Evolutionary conservation across 1,140 invertebrate species (phyloP).

Genomic region (Diuraphis noxia): DNA sequence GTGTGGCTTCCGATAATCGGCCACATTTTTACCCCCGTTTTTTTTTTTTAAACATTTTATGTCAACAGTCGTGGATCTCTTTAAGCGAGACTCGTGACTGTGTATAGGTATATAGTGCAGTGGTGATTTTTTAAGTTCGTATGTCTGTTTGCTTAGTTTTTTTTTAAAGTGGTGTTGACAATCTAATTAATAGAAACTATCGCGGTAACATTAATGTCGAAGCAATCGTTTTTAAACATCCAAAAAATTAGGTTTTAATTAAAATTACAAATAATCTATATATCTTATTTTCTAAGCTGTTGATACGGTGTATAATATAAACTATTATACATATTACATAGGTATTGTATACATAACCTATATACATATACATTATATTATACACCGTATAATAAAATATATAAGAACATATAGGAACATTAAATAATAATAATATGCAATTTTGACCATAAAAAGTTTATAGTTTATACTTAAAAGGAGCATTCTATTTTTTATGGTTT

Average conservation of each 20-base stretch:
- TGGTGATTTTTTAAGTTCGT: neutral
- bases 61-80: slow-evolving; percentile 25
- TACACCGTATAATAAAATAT: too few relatives aligned
- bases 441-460: neutral
- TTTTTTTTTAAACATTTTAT: neutral
- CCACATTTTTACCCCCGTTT: neutral
- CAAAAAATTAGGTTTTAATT: too few relatives aligned
- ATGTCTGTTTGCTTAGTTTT: neutral
- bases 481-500: neutral
- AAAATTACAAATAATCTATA: neutral
- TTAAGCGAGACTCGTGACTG: neutral
- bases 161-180: slow-evolving; percentile 16
- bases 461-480: neutral
- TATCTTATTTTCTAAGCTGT: neutral
- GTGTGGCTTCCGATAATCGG: slow-evolving; percentile 46
- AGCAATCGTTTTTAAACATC: neutral
- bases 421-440: neutral
- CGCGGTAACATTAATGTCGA: neutral
- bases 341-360: too few relatives aligned
- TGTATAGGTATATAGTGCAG: neutral
- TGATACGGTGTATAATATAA: neutral
- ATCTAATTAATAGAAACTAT: slow-evolving; percentile 12
- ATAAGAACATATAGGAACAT: too few relatives aligned
- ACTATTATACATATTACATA: too few relatives aligned
- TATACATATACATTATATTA: too few relatives aligned